Percentiles rank a stretch among this genome's conserved stretches.
Conservation (phyloP, 2,888 invertebrate genomes). For the Drosophila acutilabella region DNA sequence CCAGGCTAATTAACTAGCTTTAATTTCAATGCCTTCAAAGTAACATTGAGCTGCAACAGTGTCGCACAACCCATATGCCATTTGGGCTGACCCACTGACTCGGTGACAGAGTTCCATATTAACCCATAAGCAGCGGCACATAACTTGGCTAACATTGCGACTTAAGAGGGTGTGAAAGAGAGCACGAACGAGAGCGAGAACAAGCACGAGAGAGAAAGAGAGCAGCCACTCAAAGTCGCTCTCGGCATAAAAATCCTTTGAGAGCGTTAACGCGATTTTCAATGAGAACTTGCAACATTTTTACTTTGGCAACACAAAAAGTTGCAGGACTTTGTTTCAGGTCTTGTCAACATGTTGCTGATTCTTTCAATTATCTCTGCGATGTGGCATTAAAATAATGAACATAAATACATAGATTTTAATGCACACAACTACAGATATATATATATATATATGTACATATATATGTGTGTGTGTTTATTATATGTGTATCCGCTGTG, state of each 20-base stretch:
- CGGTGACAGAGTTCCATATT: conserved; percentile 76
- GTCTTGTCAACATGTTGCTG: conserved; percentile 63
- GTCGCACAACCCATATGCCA: conserved; percentile 32
- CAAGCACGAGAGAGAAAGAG: conserved; percentile 20
- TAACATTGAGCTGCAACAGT: conserved; percentile 60
- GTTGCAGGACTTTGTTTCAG: conserved; percentile 4
- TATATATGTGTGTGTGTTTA: conserved; percentile 23
- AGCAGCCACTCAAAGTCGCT: conserved; percentile 1
- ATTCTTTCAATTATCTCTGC: conserved; percentile 58
- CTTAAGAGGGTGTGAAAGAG: conserved; percentile 21
- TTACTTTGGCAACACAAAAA: neutral
- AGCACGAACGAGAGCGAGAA: neutral
- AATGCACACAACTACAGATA: conserved; percentile 19
- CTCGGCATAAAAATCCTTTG: neutral
- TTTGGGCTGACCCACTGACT: conserved; percentile 70
- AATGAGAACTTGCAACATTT: conserved; percentile 44
- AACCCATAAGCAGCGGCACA: conserved; percentile 53
- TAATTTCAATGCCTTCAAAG: conserved; percentile 69
- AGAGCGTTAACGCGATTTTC: neutral
- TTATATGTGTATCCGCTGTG: conserved; percentile 9
- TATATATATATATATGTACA: conserved; percentile 14
- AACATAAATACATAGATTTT: conserved; percentile 35
- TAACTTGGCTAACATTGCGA: conserved; percentile 38
- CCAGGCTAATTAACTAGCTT: conserved; percentile 70
- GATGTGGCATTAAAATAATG: conserved; percentile 73